Evolutionary conservation across 2,888 invertebrate species (phyloP), one percentile per base, ranked within the genome.

Genomic region (Gryllus longicercus): DNA sequence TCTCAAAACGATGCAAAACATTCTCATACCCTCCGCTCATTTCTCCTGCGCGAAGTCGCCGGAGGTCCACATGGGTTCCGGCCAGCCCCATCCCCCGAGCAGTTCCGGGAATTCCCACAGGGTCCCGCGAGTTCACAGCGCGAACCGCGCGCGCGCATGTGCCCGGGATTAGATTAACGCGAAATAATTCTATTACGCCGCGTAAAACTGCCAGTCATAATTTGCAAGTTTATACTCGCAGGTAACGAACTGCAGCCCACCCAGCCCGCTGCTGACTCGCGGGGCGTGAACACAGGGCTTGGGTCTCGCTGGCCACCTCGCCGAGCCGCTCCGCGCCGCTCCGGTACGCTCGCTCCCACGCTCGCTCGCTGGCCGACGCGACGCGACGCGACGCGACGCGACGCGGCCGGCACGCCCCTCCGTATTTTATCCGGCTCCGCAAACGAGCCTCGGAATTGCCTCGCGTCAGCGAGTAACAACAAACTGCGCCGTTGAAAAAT

Each of bases 171-270:
- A 63, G 63, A 63, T 63, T 63, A 63, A 63, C 63, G 14, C 63
- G n/a, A n/a, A 63, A n/a, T 63, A 63, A 63, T n/a, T 63, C 63
- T 63, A 63, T 63, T 63, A 63, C n/a, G 16, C 63, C n/a, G 16
- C n/a, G 63, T 63, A 63, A 63, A 63, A 63, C 63, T 63, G 63
- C n/a, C 63, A 63, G 63, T 63, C 63, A 63, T 63, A 63, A 63
- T 63, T 63, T 63, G 63, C 63, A 63, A 63, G 63, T 63, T 63
- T 63, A 63, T 63, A 63, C 63, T 14, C 63, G 63, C 63, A 63
- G 63, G 63, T 63, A 63, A 63, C 63, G 63, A 63, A 63, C 63
- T 63, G 16, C 4, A 1, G 63, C 14, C 63, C 63, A 18, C 16
- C n/a, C n/a, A 18, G 14, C 63, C 63, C 63, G 14, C 16, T 63